Evolutionary conservation across 2,797 vertebrate species (phyloP).

Genomic region (Clarias laeviceps): DNA sequence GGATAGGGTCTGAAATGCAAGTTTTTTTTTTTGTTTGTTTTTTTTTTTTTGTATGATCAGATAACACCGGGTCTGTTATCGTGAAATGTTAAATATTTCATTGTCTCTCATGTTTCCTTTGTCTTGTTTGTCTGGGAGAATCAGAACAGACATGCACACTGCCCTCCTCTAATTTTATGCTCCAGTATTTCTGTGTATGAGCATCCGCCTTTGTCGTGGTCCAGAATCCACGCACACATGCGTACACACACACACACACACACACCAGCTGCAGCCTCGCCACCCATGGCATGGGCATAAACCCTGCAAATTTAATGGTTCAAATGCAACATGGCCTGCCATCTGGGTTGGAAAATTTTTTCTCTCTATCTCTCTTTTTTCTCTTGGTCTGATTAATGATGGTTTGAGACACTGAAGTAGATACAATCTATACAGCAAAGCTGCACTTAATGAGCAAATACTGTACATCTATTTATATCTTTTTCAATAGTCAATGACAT

Average conservation of each 20-base stretch:
- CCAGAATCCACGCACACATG: constrained; percentile 57
- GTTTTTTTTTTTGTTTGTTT: background rate
- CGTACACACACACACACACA: constrained; percentile 57
- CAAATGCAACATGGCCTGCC: constrained; percentile 71
- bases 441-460: constrained; percentile 46
- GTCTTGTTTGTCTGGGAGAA: constrained; percentile 43
- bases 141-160: constrained; percentile 41
- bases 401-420: constrained; percentile 40
- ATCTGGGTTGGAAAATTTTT: constrained; percentile 71
- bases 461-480: constrained; percentile 2
- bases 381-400: constrained; percentile 50
- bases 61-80: constrained; percentile 38
- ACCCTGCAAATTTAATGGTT: constrained; percentile 78
- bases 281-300: constrained; percentile 75
- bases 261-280: constrained; percentile 75
- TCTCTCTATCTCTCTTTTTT: constrained; percentile 35
- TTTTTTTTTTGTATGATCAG: constrained; percentile 2
- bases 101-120: constrained; percentile 38
- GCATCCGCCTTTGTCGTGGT: constrained; percentile 77
- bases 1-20: constrained; percentile 31
- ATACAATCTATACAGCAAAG: constrained; percentile 49
- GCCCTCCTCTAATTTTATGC: constrained; percentile 62
- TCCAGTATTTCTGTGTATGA: constrained; percentile 65
- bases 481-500: constrained; percentile 19
- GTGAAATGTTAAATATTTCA: constrained; percentile 49